A percentile compares a stretch with the other conserved stretches of the same genome.
Evolutionary conservation across 1,140 invertebrate genomes (phyloP).

Genomic region (Anthonomus grandis): DNA sequence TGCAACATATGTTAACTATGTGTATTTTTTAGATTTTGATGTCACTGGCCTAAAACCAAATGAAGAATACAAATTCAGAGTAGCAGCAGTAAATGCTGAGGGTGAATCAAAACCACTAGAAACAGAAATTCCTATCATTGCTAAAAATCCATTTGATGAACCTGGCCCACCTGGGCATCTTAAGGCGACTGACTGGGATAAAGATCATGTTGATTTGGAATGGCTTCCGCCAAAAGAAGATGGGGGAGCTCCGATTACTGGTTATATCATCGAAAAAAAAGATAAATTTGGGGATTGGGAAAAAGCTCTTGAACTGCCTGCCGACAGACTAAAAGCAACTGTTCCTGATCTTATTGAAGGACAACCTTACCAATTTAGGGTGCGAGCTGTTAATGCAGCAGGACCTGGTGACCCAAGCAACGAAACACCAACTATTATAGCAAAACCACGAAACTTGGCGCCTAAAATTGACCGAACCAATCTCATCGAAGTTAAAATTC

Average conservation of each 20-base stretch:
- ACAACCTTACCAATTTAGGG: conserved; percentile 86
- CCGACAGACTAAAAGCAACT: conserved; percentile 73
- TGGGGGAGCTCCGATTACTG: conserved; percentile 82
- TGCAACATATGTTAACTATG: too few relatives aligned
- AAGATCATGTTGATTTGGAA: conserved; percentile 86
- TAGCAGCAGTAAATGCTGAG: conserved; percentile 92
- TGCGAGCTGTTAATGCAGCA: conserved; percentile 87
- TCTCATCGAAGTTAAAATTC: conserved; percentile 79
- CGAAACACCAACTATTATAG: conserved; percentile 81
- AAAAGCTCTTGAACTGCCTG: conserved; percentile 79
- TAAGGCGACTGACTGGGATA: conserved; percentile 93
- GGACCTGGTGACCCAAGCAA: conserved; percentile 91
- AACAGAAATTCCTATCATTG: conserved; percentile 80
- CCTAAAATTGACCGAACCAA: conserved; percentile 87
- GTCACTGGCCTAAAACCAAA: conserved; percentile 84
- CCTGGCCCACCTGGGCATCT: conserved; percentile 90
- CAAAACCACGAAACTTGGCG: conserved; percentile 82
- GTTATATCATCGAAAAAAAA: conserved; percentile 89
- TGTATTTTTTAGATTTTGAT: conserved; percentile 63
- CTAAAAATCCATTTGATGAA: conserved; percentile 96
- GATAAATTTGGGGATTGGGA: conserved; percentile 95
- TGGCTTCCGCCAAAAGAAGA: conserved; percentile 80
- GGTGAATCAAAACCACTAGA: conserved; percentile 94
- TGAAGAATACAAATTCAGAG: conserved; percentile 93
- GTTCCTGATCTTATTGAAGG: conserved; percentile 89